Percentiles rank a stretch among this genome's conserved stretches.
Conservation (phyloP, 1,140 invertebrate species). For the Belonocnema kinseyi region DNA sequence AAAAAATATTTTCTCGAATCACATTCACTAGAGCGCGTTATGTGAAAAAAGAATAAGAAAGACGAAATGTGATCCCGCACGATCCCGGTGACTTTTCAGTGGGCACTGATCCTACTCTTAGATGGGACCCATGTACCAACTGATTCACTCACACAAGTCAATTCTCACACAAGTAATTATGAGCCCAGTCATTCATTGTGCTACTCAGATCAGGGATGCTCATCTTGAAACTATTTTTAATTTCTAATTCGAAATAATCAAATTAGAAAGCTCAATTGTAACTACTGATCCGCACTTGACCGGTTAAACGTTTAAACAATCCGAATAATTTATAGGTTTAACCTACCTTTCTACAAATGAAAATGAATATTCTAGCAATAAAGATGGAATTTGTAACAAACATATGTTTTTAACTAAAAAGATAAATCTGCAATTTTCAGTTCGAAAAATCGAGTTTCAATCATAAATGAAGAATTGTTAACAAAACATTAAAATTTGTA, state of each 20-base stretch:
- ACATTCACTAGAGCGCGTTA: slow-evolving; percentile 30
- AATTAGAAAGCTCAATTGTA: background rate
- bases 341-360: too few species aligned
- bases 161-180: slow-evolving; percentile 62
- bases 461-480: too few species aligned
- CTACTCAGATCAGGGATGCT: slow-evolving; percentile 51
- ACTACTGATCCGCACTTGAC: too few species aligned
- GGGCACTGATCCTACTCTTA: slow-evolving; percentile 65
- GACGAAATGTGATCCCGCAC: slow-evolving; percentile 44
- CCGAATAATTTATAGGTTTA: too few species aligned
- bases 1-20: slow-evolving; percentile 47
- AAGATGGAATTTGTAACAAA: too few species aligned
- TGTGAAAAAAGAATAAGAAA: slow-evolving; percentile 24
- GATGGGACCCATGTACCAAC: slow-evolving; percentile 53
- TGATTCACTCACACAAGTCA: slow-evolving; percentile 33
- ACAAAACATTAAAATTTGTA: too few species aligned
- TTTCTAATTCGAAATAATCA: background rate
- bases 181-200: slow-evolving; percentile 60
- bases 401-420: too few species aligned
- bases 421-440: too few species aligned
- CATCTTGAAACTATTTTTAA: slow-evolving; percentile 33
- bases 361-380: too few species aligned
- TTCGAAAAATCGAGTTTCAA: too few species aligned
- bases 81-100: slow-evolving; percentile 62
- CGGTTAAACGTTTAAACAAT: too few species aligned